A percentile compares a stretch with the other conserved stretches of the same genome.
These are phyloP conservation scores for Manis pentadactyla DNA, from an alignment of 2,797 vertebrate genomes.

Conservation along the genomic window DNA sequence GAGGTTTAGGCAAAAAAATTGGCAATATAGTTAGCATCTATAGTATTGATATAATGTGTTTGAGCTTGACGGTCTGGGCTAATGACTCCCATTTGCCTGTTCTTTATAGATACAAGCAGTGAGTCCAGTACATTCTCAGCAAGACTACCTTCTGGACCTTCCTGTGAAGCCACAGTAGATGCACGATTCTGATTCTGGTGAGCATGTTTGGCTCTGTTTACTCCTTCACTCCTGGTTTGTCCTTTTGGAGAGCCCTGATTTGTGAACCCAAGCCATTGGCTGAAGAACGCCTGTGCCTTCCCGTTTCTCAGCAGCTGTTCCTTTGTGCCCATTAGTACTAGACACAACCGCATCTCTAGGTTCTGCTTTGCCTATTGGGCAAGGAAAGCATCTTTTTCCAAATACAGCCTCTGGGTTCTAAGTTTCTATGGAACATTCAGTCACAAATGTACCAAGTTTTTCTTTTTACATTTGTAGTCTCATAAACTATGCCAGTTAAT, in stretches of 20 bases:
- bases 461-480: neutral
- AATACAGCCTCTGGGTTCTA: neutral
- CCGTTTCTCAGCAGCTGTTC: neutral
- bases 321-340: neutral
- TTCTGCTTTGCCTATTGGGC: neutral
- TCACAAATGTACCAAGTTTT: neutral
- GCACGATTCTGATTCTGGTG: neutral
- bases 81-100: neutral
- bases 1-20: too few species aligned
- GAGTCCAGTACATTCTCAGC: neutral
- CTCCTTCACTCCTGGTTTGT: fast-evolving
- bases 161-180: neutral
- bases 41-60: neutral
- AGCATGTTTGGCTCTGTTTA: neutral
- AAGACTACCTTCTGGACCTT: neutral
- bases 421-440: neutral
- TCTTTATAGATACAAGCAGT: neutral
- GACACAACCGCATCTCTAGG: fast-evolving
- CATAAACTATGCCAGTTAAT: neutral
- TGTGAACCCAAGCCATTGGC: neutral
- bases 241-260: neutral
- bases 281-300: neutral
- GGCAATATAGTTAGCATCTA: too few species aligned
- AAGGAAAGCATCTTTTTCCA: neutral
- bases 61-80: neutral